Evolutionary conservation across 2,888 invertebrate genomes (phyloP).

Genomic region (Hirtodrosophila trivittata): DNA sequence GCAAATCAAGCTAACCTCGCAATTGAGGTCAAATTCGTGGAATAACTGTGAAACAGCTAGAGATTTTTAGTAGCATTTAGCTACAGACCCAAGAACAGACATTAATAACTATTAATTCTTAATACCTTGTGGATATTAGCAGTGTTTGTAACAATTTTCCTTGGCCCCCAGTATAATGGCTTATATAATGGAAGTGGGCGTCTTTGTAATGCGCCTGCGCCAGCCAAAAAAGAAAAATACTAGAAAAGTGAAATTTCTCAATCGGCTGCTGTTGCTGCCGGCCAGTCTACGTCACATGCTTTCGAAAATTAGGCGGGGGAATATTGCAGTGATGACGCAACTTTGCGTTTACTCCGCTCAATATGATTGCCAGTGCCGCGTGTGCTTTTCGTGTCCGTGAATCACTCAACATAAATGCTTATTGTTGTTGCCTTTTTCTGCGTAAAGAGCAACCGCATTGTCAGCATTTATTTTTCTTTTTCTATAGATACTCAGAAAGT

Average conservation of each 20-base stretch:
- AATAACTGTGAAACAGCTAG: constrained; percentile 40
- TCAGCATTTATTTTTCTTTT: constrained; percentile 16
- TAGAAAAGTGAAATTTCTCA: constrained; percentile 69
- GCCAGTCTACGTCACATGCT: constrained; percentile 51
- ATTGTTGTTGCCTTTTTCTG: constrained; percentile 21
- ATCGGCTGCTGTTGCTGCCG: constrained; percentile 20
- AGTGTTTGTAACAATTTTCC: constrained; percentile 36
- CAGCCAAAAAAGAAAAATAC: constrained; percentile 19
- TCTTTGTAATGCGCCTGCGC: constrained; percentile 66
- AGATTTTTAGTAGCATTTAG: constrained; percentile 11
- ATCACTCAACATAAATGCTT: constrained; percentile 43
- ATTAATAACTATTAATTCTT: constrained; percentile 2
- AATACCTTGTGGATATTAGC: constrained; percentile 24
- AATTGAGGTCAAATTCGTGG: constrained; percentile 50
- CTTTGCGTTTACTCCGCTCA: constrained; percentile 23
- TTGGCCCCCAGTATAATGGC: constrained; percentile 31
- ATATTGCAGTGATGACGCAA: constrained; percentile 68
- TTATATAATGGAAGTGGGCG: constrained; percentile 76
- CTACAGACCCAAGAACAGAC: constrained; percentile 3
- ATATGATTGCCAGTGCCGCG: constrained; percentile 52
- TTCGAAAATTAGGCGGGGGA: constrained; percentile 18
- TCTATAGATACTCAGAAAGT: constrained; percentile 6
- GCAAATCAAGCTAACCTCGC: neutral
- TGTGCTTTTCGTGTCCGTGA: constrained; percentile 64
- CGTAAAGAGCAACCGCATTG: constrained; percentile 34